Evolutionary conservation across 2,797 vertebrate species (phyloP), one percentile per base, ranked within the genome.

Genomic region (Cuculus canorus): DNA sequence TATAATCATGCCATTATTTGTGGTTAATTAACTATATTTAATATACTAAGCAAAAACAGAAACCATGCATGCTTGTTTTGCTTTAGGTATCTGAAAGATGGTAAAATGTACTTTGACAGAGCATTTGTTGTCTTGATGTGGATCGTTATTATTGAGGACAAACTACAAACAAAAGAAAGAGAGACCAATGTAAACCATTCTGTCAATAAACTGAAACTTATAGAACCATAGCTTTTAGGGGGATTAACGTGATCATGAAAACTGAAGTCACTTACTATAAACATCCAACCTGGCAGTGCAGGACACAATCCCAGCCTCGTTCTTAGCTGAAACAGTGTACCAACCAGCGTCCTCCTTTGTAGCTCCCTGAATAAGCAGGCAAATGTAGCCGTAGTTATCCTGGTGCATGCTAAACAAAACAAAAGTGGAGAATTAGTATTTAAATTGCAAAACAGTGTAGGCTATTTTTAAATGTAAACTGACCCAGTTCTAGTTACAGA

Each of bases 281-380:
- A 99, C 97, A 35, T 99, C 99, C 71, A 99, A 97, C 57, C 99
- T 98, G 63, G 99, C 99, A 2, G 99, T 99, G 96, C 99, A 99
- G 78, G 99, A 99, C 47, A 99, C 98, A 50, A 99, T 99, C 82
- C 99, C 99, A 2, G 99, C 99, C 28, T 99, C 99, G 1, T 99
- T 99, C 98, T 99, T 99, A 93, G 99, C 99, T 2, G 99, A 99
- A 72, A 99, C 99, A 0, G 99, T 99, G 86, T 99, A 99, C 99
- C 99, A 99, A 47, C 99, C 99, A 0, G 99, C 99, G 7, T 99
- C 99, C 76, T 99, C 99, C 92, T 99, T 99, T 77, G 98, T 97
- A 90, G 99, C 98, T 30, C 99, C 99, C 97, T 99, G 99, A 97
- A 99, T 99, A 96, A 99, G 99, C 98, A 99, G 99, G 96, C 99